Base-by-base conservation (phyloP, 1,140 invertebrate genomes). In the Zophobas morio region DNA sequence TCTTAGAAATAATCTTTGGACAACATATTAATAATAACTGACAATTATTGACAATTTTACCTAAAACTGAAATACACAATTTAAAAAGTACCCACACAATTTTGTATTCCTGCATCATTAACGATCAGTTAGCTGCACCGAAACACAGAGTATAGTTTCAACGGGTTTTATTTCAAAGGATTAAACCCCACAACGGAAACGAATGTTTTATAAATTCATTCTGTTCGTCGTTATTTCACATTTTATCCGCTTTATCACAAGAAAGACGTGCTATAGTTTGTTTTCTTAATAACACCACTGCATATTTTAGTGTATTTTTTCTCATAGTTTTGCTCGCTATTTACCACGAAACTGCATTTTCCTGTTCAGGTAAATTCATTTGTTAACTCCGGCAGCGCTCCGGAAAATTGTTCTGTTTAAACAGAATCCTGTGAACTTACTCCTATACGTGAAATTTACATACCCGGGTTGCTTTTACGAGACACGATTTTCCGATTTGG, bases 201-300 rank as follows among this genome's bases (percentile, higher is more conserved):
- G 60, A 40, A 66, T 66, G 37, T 42, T 66, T 66, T 66, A 66
- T 66, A 66, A 66, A 66, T 66, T 66, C 60, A 66, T 66, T 66
- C 37, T 66, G 60, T 66, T 66, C 60, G 20, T 42, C 40, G 60
- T 66, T 66, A 40, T 66, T 66, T 66, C 42, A 66, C 33, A 66
- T 66, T 42, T 66, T 66, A 66, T 46, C 60, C 56, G 34, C 8
- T 66, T 66, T 66, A 66, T 66, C 42, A 42, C 6, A 66, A 46
- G 60, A 33, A 66, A 66, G 34, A 36, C 36, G 33, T 33, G 60
- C 5, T 66, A n/a, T 42, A 46, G 2, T 66, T 32, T 66, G 37
- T 66, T 66, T 54, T 66, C 39, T 66, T 66, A 66, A 66, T 66
- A 66, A 66, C 60, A 66, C 6, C 20, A 66, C 39, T 66, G 60